These are phyloP conservation scores for Amniataba percoides DNA, from an alignment of 2,797 vertebrate genomes.

Conservation along the genomic window DNA sequence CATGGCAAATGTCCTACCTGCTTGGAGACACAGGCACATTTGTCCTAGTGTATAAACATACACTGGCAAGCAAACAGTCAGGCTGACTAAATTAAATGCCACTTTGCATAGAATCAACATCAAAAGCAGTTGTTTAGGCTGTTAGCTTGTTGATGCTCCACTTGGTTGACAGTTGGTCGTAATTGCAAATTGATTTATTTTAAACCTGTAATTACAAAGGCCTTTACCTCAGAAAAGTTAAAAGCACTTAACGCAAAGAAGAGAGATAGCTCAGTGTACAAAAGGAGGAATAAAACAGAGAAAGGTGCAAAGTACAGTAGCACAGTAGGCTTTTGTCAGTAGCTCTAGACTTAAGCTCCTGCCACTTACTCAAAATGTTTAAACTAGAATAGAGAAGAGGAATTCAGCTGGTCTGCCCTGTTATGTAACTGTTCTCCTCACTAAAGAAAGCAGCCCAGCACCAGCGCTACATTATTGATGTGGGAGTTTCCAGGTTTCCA, in stretches of 20 bases:
- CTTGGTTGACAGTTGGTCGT: slow-evolving; percentile 62
- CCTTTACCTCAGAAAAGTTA: slow-evolving; percentile 51
- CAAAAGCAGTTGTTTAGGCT: slow-evolving; percentile 50
- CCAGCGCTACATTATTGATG: slow-evolving; percentile 83
- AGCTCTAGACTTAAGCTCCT: slow-evolving; percentile 21
- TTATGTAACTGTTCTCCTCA: slow-evolving; percentile 81
- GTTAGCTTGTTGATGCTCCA: slow-evolving; percentile 54
- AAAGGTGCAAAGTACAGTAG: slow-evolving; percentile 32
- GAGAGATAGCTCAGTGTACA: slow-evolving; percentile 1
- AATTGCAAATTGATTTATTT: slow-evolving; percentile 78
- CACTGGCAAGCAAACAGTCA: slow-evolving; percentile 26
- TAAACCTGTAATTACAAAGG: slow-evolving; percentile 64
- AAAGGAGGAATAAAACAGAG: slow-evolving; percentile 9
- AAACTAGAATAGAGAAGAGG: slow-evolving; percentile 47
- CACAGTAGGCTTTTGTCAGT: slow-evolving; percentile 36
- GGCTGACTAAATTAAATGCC: slow-evolving; percentile 57
- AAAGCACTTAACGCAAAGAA: slow-evolving; percentile 36
- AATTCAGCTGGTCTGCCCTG: slow-evolving; percentile 47
- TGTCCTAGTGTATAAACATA: slow-evolving; percentile 35
- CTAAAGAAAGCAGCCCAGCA: slow-evolving; percentile 59
- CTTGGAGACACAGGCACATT: slow-evolving; percentile 12
- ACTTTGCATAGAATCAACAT: slow-evolving; percentile 67
- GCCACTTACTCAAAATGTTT: slow-evolving; percentile 53
- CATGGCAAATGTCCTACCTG: slow-evolving; percentile 26
- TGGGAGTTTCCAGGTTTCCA: slow-evolving; percentile 82